A percentile compares a stretch with the other conserved stretches of the same genome.
Evolutionary conservation across 2,888 invertebrate genomes (phyloP).

Genomic region (Phortica okadai): DNA sequence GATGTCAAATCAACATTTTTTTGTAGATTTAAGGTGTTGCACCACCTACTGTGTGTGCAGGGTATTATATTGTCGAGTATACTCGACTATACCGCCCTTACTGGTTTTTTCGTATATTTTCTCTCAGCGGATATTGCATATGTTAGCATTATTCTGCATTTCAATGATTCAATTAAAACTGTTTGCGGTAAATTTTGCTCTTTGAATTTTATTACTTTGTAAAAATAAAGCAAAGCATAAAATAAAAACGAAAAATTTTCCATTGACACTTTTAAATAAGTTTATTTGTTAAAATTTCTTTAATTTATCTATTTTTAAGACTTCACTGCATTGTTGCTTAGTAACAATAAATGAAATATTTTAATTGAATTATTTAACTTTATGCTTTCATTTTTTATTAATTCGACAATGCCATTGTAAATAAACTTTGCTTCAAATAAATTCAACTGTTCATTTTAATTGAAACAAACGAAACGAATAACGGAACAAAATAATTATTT

Average conservation of each 20-base stretch:
- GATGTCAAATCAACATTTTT: no score
- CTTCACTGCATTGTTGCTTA: no score
- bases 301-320: no score
- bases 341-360: no score
- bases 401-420: background rate
- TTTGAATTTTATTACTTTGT: constrained; percentile 1
- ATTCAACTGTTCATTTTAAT: background rate
- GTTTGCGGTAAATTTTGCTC: background rate
- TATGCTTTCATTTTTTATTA: no score
- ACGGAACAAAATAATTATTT: no score
- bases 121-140: background rate
- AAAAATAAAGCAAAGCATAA: background rate
- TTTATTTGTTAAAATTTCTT: background rate
- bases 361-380: no score
- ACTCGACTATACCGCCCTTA: no score
- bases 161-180: constrained; percentile 12
- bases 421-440: background rate
- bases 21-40: no score
- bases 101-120: background rate
- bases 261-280: background rate
- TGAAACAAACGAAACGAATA: no score
- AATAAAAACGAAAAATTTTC: background rate
- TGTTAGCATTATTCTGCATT: constrained; percentile 26
- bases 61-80: no score
- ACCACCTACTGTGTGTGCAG: no score